Evolutionary conservation across 92 coral and sea anemone genomes (phyloP).

Genomic region (Bergia puertoricense): DNA sequence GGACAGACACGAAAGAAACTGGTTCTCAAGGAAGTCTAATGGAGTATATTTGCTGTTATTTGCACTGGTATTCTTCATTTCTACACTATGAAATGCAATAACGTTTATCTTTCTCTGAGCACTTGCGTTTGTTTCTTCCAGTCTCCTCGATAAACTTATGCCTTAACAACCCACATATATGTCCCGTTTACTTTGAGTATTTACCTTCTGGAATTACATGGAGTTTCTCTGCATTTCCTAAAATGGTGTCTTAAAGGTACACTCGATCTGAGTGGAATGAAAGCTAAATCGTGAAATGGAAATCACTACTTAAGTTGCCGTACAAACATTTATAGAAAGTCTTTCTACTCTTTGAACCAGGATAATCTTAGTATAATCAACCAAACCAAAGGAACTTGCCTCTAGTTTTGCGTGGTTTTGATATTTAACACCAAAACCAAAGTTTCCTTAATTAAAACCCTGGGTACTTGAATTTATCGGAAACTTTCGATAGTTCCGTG

Average conservation of each 20-base stretch:
- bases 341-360: not conserved
- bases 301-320: not conserved
- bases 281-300: not conserved
- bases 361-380: not conserved
- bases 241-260: not conserved
- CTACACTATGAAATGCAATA: not conserved
- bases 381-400: not conserved
- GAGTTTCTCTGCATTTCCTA: not conserved
- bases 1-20: not conserved
- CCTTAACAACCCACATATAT: too few relatives aligned
- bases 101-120: not conserved
- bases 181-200: not conserved
- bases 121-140: not conserved
- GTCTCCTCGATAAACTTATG: not conserved
- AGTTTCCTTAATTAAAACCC: not conserved
- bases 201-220: not conserved
- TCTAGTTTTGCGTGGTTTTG: not conserved
- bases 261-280: not conserved
- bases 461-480: not conserved
- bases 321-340: not conserved
- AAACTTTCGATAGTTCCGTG: slow-evolving; percentile 10
- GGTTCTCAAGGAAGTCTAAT: too few relatives aligned
- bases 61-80: not conserved
- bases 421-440: not conserved
- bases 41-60: not conserved